Percentiles rank a stretch among this genome's conserved stretches.
Evolutionary conservation across 2,888 invertebrate genomes (phyloP).

Genomic region (Liopterus haemorrhoidalis): DNA sequence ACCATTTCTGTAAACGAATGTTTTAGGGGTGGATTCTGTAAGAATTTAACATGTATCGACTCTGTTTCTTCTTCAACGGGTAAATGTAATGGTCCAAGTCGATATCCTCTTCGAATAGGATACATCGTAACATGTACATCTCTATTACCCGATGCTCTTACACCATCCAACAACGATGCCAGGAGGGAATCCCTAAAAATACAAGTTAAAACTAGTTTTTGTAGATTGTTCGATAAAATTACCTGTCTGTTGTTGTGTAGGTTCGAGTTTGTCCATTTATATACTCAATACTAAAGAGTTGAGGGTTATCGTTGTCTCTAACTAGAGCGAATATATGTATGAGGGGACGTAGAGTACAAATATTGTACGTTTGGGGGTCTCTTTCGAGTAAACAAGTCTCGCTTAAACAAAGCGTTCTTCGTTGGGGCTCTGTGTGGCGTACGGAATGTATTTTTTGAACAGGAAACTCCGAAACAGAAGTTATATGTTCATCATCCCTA

Average conservation of each 20-base stretch:
- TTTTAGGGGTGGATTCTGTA: slow-evolving; percentile 59
- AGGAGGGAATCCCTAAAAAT: slow-evolving; percentile 81
- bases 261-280: slow-evolving; percentile 82
- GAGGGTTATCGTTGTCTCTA: slow-evolving; percentile 83
- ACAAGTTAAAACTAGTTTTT: not conserved
- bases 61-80: slow-evolving; percentile 96
- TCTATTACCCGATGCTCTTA: slow-evolving; percentile 92
- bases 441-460: slow-evolving; percentile 85
- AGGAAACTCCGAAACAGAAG: slow-evolving; percentile 92
- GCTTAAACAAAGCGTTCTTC: slow-evolving; percentile 86
- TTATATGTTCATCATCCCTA: slow-evolving; percentile 91
- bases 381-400: slow-evolving; percentile 94
- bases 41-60: slow-evolving; percentile 77
- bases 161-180: slow-evolving; percentile 93
- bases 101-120: slow-evolving; percentile 75
- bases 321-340: slow-evolving; percentile 86
- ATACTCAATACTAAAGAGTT: slow-evolving; percentile 91
- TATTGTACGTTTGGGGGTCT: slow-evolving; percentile 93
- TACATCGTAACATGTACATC: slow-evolving; percentile 91
- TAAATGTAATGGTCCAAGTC: slow-evolving; percentile 83
- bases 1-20: slow-evolving; percentile 74
- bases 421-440: slow-evolving; percentile 76
- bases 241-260: slow-evolving; percentile 90
- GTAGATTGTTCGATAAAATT: slow-evolving; percentile 25
- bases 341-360: slow-evolving; percentile 78